Percentiles rank a stretch among this genome's conserved stretches.
These are phyloP conservation scores for Amphiura filiformis DNA, from an alignment of 35 echinoderm and acorn worm genomes.

Conservation along the genomic window DNA sequence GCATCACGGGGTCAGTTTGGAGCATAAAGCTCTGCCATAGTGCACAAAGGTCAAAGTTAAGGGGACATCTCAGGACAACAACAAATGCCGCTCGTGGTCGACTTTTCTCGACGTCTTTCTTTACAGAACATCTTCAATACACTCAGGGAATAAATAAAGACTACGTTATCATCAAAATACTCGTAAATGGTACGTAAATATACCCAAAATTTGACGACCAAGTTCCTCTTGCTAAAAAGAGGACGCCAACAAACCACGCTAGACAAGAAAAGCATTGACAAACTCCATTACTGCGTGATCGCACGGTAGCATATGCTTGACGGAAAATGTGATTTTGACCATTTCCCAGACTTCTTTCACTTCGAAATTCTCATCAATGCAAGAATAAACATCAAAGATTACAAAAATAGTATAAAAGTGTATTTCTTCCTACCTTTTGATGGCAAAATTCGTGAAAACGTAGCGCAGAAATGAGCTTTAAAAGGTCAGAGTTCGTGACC, in stretches of 20 bases:
- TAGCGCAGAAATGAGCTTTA: not conserved
- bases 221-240: not conserved
- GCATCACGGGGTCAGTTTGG: not conserved
- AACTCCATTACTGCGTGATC: conserved; percentile 2
- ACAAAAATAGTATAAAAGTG: not conserved
- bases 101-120: not conserved
- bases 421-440: not conserved
- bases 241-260: not conserved
- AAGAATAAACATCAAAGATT: not conserved
- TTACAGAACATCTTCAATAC: not conserved
- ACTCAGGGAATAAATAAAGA: not conserved
- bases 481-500: conserved; percentile 13
- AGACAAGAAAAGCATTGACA: conserved; percentile 2
- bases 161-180: not conserved
- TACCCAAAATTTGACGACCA: not conserved
- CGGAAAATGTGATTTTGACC: not conserved
- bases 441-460: not conserved
- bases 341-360: not conserved
- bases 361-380: not conserved
- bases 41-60: not conserved
- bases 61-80: conserved; percentile 6
- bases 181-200: not conserved
- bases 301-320: not conserved
- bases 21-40: not conserved
- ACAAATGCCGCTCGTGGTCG: not conserved